Evolutionary conservation across 2,888 invertebrate species (phyloP).

Genomic region (Heliconius erato): DNA sequence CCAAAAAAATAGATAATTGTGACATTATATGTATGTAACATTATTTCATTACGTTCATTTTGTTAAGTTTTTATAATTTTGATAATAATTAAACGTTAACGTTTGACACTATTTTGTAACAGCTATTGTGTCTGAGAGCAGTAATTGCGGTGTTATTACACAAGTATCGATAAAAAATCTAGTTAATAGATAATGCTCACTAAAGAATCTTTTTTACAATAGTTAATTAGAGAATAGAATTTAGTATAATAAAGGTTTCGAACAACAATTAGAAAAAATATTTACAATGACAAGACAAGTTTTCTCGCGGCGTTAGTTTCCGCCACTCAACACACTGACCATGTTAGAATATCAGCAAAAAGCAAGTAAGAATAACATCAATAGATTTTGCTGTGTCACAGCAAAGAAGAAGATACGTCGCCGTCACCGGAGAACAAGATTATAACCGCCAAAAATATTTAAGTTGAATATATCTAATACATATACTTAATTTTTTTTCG

Average conservation of each 20-base stretch:
- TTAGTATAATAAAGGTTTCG: background rate
- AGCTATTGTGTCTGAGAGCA: background rate
- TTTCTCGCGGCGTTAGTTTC: background rate
- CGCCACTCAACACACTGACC: background rate
- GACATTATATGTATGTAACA: no score
- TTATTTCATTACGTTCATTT: background rate
- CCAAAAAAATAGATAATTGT: no score
- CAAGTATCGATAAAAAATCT: background rate
- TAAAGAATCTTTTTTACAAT: no score
- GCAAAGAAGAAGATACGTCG: no score
- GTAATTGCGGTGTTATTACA: background rate
- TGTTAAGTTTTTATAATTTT: background rate
- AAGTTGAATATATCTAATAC: no score
- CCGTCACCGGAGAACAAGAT: no score
- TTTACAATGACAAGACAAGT: background rate
- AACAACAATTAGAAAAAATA: background rate
- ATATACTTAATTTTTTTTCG: no score
- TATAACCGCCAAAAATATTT: no score
- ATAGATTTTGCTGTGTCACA: no score
- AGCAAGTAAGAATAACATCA: background rate
- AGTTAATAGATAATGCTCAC: background rate
- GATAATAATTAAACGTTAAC: background rate
- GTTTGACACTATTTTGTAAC: conserved; percentile 3
- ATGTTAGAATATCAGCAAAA: background rate
- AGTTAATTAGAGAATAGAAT: background rate